Evolutionary conservation across 2,113 vertebrate species (phyloP).

Genomic region (Rattus norvegicus): DNA sequence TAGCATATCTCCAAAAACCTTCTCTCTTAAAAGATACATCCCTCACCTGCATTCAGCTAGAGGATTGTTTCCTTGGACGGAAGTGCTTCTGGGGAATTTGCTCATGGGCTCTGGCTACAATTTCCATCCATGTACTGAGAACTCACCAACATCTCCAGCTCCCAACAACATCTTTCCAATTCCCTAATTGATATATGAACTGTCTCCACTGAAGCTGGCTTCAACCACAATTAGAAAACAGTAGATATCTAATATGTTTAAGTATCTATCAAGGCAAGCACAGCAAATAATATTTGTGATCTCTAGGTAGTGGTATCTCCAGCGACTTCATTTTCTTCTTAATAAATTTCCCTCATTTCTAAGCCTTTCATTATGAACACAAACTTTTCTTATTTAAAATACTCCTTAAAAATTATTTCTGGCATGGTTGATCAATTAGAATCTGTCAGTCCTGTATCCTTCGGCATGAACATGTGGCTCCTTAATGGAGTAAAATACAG

Average conservation of each 20-base stretch:
- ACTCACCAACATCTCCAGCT: not conserved
- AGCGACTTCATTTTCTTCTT: conserved; percentile 57
- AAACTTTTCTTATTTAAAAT: conserved; percentile 47
- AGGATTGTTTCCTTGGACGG: not conserved
- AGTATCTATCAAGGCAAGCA: conserved; percentile 33
- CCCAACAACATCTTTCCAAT: not conserved
- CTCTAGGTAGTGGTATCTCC: not conserved
- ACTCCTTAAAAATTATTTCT: conserved; percentile 39
- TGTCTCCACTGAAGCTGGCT: not conserved
- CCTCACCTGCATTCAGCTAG: not conserved
- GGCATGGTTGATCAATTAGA: conserved; percentile 23
- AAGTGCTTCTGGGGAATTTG: not conserved
- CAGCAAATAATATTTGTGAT: not conserved
- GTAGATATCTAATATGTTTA: not conserved
- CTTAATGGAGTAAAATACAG: not conserved
- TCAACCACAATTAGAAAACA: not conserved
- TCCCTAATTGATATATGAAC: not conserved
- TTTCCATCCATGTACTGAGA: not conserved
- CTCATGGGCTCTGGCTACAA: not conserved
- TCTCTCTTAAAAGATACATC: not conserved
- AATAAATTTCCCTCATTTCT: conserved; percentile 37
- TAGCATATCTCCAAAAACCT: not conserved
- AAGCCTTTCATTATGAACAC: conserved; percentile 44
- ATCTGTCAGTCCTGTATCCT: not conserved
- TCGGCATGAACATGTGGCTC: not conserved